Conservation (phyloP, 2,113 vertebrate species). For the Agapornis roseicollis region DNA sequence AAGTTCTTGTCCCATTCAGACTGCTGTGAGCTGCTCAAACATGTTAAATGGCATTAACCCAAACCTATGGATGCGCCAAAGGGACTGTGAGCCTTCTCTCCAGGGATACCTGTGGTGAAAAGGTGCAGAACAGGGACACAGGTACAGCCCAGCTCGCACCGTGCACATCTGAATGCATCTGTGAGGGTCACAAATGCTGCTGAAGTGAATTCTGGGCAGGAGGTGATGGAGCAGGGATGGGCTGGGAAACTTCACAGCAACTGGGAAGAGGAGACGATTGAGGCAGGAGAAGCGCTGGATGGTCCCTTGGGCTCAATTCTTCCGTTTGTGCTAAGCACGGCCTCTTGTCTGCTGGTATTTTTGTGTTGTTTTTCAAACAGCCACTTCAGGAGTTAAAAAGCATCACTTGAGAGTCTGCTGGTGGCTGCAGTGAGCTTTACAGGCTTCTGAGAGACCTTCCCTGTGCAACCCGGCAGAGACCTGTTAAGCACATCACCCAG, state of each 20-base stretch:
- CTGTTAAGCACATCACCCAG: not conserved
- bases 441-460: not conserved
- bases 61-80: rapidly evolving
- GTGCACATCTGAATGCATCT: rapidly evolving
- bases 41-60: rapidly evolving
- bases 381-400: constrained; percentile 13
- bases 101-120: rapidly evolving
- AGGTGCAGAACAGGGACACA: rapidly evolving
- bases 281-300: not conserved
- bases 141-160: not conserved
- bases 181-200: not conserved
- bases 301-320: not conserved
- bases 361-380: not conserved
- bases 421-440: not conserved
- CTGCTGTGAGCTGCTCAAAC: not conserved
- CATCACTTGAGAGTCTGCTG: not conserved
- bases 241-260: not conserved
- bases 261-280: not conserved
- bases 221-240: not conserved
- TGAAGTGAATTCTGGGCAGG: not conserved
- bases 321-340: not conserved
- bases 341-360: not conserved
- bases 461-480: not conserved
- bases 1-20: not conserved
- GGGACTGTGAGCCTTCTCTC: not conserved